Evolutionary conservation across 2,888 invertebrate genomes (phyloP), one percentile per base, ranked within the genome.

Genomic region (Lithophane socia): DNA sequence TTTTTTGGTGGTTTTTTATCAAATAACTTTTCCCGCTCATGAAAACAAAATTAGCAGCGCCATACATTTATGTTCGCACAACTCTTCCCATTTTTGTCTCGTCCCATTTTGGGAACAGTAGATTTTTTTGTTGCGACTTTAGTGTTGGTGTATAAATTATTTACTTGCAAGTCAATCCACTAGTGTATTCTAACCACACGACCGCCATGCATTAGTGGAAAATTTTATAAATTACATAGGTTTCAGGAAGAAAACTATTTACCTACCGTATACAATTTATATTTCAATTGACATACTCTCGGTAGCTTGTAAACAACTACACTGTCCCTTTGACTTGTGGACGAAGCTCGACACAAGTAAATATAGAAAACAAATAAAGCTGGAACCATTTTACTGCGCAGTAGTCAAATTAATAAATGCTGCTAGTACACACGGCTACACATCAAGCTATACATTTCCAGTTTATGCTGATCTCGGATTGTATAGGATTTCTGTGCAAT

Each of bases 281-380:
- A 16, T 29, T 60, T 29, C 60, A 29, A 29, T 16, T 29, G 24
- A 60, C 24, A 60, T 9, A 61, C 9, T 49, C 16, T 8, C 3
- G 8, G 8, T 63, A 64, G 24, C 2, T 37, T 10, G 9, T 24
- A 21, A 75, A 56, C 21, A 75, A 64, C 56, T 42, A 75, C 37
- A 42, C 37, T 0, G 7, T 52, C 4, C 54, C 10, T 47, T 47
- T 75, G 47, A 42, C 75, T 18, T n/a, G n/a, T 8, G 21, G n/a
- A 7, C 54, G n/a, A 64, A 16, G 64, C 29, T 16, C 16, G 2
- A n/a, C 1, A 16, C 49, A n/a, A 37, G 37, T 58, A n/a, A 24
- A 73, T 73, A n/a, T 18, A 2, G 18, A 47, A 56, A 47, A 58
- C 18, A 73, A 72, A 73, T 37, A 37, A 73, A 56, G 1, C 12